Evolutionary conservation across 2,113 vertebrate species (phyloP), one percentile per base, ranked within the genome.

Genomic region (Oncorhynchus nerka): DNA sequence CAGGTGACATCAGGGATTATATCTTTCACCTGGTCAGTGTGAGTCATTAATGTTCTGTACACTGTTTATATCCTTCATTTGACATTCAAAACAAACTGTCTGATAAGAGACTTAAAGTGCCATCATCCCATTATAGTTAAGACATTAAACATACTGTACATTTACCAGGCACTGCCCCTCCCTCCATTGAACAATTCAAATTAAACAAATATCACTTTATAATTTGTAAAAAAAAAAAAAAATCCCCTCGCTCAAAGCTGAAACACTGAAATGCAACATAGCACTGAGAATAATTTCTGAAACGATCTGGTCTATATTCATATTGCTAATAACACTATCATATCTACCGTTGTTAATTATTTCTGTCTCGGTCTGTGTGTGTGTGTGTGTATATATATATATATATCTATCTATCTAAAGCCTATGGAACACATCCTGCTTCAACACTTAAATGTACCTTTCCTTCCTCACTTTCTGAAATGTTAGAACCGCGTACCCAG

Each of bases 221-320:
- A 22, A 62, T 62, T 22, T n/a, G 59, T 62, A 4, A 22, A 61
- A n/a, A 3, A 22, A n/a, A 8, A 22, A 7, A 57, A 19, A 57
- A 16, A 61, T 6, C n/a, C 4, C 59, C 59, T 61, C 78, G 70
- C 45, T 70, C 45, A 82, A 79, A 81, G 51, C 69, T 68, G 32
- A 92, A 55, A 91, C 87, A 91, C 87, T 90, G 90, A 87, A 84
- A 77, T 71, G 69, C 62, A 77, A 77, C 76, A 73, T 75, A 55
- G 61, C 32, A 55, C 67, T 48, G 70, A 51, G 28, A 39, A 68
- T 45, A 71, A 75, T 69, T 30, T 59, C 13, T 69, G 16, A 59
- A 57, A 57, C 5, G 8, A 22, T 62, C 8, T 62, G n/a, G 13
- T 9, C n/a, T 62, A n/a, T 24, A 22, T 62, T 24, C 59, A 24